Conservation (phyloP, 2,113 vertebrate species). For the Poeciliopsis prolifica region DNA sequence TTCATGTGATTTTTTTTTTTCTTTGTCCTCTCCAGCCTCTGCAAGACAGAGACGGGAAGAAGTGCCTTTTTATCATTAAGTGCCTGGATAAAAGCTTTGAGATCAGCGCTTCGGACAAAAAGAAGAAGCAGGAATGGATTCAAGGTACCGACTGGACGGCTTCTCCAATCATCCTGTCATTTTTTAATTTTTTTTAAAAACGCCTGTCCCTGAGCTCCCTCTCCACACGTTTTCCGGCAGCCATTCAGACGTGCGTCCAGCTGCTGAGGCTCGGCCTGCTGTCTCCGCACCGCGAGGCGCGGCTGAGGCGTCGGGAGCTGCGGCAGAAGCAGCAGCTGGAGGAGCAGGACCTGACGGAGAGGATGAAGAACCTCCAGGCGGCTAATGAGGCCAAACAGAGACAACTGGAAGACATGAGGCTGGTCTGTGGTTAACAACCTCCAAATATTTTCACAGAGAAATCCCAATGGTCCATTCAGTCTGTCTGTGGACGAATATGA, state of each 20-base stretch:
- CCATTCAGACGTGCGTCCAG: conserved; percentile 87
- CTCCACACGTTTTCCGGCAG: conserved; percentile 65
- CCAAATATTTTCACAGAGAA: no score
- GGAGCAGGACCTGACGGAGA: conserved; percentile 86
- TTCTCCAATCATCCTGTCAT: background rate
- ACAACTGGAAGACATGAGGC: conserved; percentile 88
- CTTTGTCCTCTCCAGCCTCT: conserved; percentile 80
- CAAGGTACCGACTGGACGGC: conserved; percentile 81
- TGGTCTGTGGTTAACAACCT: conserved; percentile 74
- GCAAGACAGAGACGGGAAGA: conserved; percentile 94
- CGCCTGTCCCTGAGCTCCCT: background rate
- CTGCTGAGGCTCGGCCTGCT: conserved; percentile 83
- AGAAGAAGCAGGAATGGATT: conserved; percentile 98
- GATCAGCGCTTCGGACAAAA: conserved; percentile 95
- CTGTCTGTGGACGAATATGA: background rate
- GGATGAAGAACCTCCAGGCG: conserved; percentile 88
- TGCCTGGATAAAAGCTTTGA: conserved; percentile 92
- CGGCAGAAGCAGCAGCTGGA: conserved; percentile 86
- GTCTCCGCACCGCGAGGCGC: conserved; percentile 89
- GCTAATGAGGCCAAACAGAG: conserved; percentile 92
- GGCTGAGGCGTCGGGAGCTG: conserved; percentile 85
- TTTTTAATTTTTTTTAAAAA: background rate
- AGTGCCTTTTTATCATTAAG: conserved; percentile 94
- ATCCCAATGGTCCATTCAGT: background rate
- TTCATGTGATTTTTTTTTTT: conserved; percentile 8